Conservation (phyloP, 2,888 invertebrate genomes). For the Drosophila tripunctata region DNA sequence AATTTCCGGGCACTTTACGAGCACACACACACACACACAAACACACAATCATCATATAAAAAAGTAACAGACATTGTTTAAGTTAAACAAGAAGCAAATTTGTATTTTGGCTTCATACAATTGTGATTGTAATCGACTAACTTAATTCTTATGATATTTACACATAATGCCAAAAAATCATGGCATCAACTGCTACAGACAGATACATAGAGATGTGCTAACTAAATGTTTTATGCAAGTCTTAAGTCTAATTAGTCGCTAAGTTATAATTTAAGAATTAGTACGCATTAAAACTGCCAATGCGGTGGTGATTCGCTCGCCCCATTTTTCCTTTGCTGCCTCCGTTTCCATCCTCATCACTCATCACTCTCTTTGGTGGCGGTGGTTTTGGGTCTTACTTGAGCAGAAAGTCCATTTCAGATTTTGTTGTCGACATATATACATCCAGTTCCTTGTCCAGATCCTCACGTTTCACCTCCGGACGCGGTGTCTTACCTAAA, state of each 20-base stretch:
- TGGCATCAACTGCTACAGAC: conserved; percentile 14
- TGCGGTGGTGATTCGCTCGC: conserved; percentile 58
- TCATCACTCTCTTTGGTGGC: conserved; percentile 31
- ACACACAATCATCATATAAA: not conserved
- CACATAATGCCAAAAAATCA: conserved; percentile 35
- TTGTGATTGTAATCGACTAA: conserved; percentile 29
- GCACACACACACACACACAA: not conserved
- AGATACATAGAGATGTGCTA: not conserved
- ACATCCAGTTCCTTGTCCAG: conserved; percentile 89
- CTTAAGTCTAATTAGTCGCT: conserved; percentile 56
- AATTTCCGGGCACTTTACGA: conserved; percentile 44
- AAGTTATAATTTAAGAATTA: conserved; percentile 44
- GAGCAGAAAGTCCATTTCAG: conserved; percentile 76
- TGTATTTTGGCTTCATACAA: conserved; percentile 50
- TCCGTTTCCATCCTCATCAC: too few relatives aligned
- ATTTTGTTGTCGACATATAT: conserved; percentile 89
- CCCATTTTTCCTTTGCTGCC: too few relatives aligned
- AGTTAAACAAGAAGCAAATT: conserved; percentile 45
- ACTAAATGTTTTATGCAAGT: too few relatives aligned
- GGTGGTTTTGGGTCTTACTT: conserved; percentile 53
- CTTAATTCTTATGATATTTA: conserved; percentile 46
- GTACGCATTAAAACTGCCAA: conserved; percentile 44
- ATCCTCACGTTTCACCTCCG: conserved; percentile 86
- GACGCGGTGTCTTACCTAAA: conserved; percentile 64
- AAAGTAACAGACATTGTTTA: conserved; percentile 12